Conservation (phyloP, 2,797 vertebrate genomes). For the Synaphobranchus kaupii region DNA sequence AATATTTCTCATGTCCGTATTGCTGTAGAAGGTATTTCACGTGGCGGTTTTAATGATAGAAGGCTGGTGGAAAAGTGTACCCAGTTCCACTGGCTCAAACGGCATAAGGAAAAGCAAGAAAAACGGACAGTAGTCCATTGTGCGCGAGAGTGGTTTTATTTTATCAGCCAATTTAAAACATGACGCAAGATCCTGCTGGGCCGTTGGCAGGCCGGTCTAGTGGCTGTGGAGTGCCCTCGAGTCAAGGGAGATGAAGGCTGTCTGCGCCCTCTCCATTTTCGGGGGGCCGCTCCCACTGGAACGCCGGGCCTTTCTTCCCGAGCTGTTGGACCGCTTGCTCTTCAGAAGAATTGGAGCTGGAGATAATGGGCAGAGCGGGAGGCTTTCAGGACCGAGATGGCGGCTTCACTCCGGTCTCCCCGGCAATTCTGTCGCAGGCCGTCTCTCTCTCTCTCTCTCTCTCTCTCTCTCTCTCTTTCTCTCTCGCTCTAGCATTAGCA, state of each 20-base stretch:
- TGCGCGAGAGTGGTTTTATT: not conserved
- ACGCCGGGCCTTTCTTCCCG: conserved; percentile 56
- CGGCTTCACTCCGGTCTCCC: conserved; percentile 59
- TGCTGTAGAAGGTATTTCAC: not conserved
- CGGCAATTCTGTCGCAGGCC: conserved; percentile 67
- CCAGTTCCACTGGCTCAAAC: not conserved
- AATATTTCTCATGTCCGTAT: not conserved
- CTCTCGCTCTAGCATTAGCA: conserved; percentile 54
- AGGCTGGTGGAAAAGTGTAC: not conserved
- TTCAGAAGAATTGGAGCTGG: conserved; percentile 76
- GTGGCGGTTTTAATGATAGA: not conserved
- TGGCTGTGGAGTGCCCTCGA: conserved; percentile 42
- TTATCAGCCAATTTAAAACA: not conserved
- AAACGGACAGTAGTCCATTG: conserved; percentile 25
- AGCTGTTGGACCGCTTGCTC: conserved; percentile 66
- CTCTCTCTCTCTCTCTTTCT: conserved; percentile 30
- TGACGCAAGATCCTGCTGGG: not conserved
- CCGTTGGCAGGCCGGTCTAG: conserved; percentile 55
- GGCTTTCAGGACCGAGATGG: conserved; percentile 67
- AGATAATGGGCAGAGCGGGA: conserved; percentile 72
- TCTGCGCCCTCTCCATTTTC: conserved; percentile 37
- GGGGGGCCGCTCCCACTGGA: conserved; percentile 39
- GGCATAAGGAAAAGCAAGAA: not conserved
- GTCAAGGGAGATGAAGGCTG: conserved; percentile 21
- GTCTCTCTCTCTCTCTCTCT: conserved; percentile 64